A percentile compares a stretch with the other conserved stretches of the same genome.
phyloP scores from a whole-genome alignment of 1,140 invertebrate genomes.

The Sitophilus oryzae region DNA sequence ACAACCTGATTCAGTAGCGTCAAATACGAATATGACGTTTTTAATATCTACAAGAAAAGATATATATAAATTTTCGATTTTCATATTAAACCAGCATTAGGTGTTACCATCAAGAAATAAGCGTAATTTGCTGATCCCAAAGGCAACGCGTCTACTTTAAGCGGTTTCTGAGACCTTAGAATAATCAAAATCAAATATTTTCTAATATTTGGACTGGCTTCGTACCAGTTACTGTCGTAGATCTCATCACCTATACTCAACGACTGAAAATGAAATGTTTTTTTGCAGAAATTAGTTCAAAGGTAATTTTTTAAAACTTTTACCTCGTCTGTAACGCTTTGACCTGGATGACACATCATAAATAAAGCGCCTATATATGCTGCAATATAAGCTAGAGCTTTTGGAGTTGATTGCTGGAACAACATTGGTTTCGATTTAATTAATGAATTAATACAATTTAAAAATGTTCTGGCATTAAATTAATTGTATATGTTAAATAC shows the following conservation, averaged over 20 bases:
- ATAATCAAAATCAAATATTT: conserved; percentile 12
- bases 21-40: conserved; percentile 22
- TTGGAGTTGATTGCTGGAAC: background rate
- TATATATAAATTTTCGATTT: background rate
- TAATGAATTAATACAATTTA: no score
- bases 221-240: conserved; percentile 9
- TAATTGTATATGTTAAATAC: no score
- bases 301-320: no score
- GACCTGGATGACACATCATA: background rate
- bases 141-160: conserved; percentile 8
- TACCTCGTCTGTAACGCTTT: background rate
- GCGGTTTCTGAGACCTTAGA: conserved; percentile 6
- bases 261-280: conserved; percentile 8
- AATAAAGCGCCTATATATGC: background rate
- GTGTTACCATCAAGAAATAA: background rate
- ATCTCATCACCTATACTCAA: background rate
- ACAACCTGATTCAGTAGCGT: conserved; percentile 15
- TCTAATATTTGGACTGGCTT: conserved; percentile 1
- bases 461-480: no score
- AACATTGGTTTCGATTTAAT: no score
- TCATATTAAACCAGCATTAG: background rate
- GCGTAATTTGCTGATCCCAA: conserved; percentile 5
- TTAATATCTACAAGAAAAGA: conserved; percentile 19
- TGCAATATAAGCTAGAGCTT: background rate
- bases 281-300: no score